phyloP scores from a whole-genome alignment of 2,888 invertebrate species.

The Miltochrista miniata region DNA sequence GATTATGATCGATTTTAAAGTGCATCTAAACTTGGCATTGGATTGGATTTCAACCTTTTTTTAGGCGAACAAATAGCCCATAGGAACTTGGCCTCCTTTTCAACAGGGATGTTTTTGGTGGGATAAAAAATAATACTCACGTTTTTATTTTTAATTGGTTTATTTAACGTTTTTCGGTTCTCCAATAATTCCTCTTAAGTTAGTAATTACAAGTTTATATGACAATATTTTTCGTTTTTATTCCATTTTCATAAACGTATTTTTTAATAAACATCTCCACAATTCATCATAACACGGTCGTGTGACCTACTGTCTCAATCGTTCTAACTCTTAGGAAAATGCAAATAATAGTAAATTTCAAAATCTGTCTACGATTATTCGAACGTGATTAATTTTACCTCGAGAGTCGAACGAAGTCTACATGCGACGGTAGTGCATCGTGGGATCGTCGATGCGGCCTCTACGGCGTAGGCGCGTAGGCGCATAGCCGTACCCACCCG shows the following conservation, averaged over 20 bases:
- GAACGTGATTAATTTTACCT: constrained; percentile 80
- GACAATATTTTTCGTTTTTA: constrained; percentile 83
- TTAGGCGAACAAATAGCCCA: too few relatives aligned
- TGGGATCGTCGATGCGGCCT: constrained; percentile 30
- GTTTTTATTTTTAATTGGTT: constrained; percentile 79
- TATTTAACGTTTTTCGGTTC: constrained; percentile 82
- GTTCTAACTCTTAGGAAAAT: constrained; percentile 82
- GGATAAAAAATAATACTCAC: constrained; percentile 71
- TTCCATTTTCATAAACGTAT: constrained; percentile 82
- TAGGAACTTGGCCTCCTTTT: too few relatives aligned
- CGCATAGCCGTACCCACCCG: constrained; percentile 27
- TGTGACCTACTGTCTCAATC: constrained; percentile 82
- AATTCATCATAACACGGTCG: constrained; percentile 82
- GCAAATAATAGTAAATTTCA: constrained; percentile 81
- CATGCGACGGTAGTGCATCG: constrained; percentile 47
- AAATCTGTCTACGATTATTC: constrained; percentile 80
- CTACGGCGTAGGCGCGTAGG: constrained; percentile 32
- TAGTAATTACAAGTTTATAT: constrained; percentile 83
- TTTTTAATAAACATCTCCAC: constrained; percentile 83
- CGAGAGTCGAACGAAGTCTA: constrained; percentile 73
- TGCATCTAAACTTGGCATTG: too few relatives aligned
- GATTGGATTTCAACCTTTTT: too few relatives aligned
- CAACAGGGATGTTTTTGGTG: too few relatives aligned
- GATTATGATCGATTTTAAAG: too few relatives aligned
- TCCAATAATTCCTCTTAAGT: constrained; percentile 83